Percentiles rank a stretch among this genome's conserved stretches.
Evolutionary conservation across 2,888 invertebrate species (phyloP).

Genomic region (Atrina japonica): DNA sequence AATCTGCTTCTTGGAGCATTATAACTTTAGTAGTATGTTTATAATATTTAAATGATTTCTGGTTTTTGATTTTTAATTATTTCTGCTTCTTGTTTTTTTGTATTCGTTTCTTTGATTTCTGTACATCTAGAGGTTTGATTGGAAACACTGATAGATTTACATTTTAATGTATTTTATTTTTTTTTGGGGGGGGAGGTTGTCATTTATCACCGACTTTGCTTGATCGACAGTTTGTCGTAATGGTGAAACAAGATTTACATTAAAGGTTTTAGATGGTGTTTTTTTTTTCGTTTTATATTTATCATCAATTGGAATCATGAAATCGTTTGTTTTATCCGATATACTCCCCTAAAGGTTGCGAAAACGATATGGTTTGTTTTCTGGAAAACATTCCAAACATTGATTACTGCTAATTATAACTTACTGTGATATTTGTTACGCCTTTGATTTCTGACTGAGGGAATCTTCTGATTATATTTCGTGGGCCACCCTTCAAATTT

Average conservation of each 20-base stretch:
- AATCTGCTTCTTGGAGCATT: no score
- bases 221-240: constrained; percentile 29
- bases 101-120: no score
- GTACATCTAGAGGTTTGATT: no score
- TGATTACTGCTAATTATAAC: constrained; percentile 16
- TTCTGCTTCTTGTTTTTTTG: no score
- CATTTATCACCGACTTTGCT: constrained; percentile 3
- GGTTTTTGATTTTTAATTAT: no score
- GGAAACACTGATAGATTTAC: no score
- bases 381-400: constrained; percentile 12
- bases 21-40: no score
- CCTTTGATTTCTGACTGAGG: constrained; percentile 5
- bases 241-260: constrained; percentile 21
- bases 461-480: constrained; percentile 25
- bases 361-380: constrained; percentile 7
- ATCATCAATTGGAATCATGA: constrained; percentile 23
- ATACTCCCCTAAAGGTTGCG: background rate
- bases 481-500: constrained; percentile 20
- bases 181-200: no score
- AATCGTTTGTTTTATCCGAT: background rate
- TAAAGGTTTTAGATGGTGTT: no score
- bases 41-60: no score
- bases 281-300: background rate
- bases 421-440: constrained; percentile 9
- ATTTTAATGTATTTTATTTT: no score